Base-by-base conservation (phyloP, 2,888 invertebrate species). In the Archips crataeganus region DNA sequence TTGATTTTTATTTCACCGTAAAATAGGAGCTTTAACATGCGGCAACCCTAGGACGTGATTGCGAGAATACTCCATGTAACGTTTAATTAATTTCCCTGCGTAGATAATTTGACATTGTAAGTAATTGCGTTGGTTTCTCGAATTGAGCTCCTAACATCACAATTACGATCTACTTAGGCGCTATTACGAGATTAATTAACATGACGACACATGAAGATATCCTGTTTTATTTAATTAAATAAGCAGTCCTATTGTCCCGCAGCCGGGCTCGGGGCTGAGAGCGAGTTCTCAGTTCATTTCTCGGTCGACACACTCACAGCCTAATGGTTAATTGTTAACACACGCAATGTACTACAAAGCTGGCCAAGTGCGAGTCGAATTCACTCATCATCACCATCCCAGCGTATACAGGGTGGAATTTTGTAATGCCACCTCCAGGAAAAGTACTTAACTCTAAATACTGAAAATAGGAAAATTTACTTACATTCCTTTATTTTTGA, bases 101-200 rank as follows among this genome's bases (percentile, higher is more conserved):
- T 66, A 54, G 54, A 66, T 66, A 54, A 66, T 66, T 54, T 66
- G 65, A 66, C 54, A 54, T 66, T 39, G 65, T 66, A 66, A 66
- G 54, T 66, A 65, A 65, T 65, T 65, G 54, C 51, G 65, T 66
- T 54, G 65, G 39, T 54, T 39, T 66, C 10, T 8, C 39, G 54
- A 66, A 54, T 66, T 39, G 54, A 15, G 54, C 51, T 32, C 39
- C 49, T 39, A 10, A 15, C 65, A 51, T 65, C 36, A 36, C 36
- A 49, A 65, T 66, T 36, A 66, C 13, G 9, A 42, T 63, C 36
- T 66, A 39, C 54, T 51, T 23, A 54, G 6, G 23, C n/a, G 10
- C 39, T 4, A 36, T 65, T 62, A 57, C 57, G 5, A 42, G 11
- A 42, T 62, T 62, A 62, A 62, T 62, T 45, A 62, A 62, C 23